phyloP scores from a whole-genome alignment of 2,113 vertebrate species.

The Rostratula benghalensis region DNA sequence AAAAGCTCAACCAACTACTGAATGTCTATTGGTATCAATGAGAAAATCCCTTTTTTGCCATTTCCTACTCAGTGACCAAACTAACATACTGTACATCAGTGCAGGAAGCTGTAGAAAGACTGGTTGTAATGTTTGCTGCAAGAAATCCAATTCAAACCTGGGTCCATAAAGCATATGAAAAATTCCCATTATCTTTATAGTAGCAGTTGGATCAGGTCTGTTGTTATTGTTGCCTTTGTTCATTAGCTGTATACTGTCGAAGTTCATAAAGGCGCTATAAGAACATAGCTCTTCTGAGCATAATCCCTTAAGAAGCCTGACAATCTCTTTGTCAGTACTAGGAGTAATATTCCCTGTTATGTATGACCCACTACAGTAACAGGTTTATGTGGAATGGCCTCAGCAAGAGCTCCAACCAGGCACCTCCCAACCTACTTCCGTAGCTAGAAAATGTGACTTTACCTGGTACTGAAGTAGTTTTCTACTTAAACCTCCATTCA shows the following conservation, averaged over 20 bases:
- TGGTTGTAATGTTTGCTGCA: background rate
- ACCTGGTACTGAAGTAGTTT: background rate
- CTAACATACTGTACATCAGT: background rate
- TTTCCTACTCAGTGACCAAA: background rate
- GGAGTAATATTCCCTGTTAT: background rate
- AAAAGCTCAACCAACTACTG: background rate
- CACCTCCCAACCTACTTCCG: background rate
- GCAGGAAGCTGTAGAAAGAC: background rate
- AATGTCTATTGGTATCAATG: background rate
- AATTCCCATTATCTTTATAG: background rate
- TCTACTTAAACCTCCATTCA: background rate
- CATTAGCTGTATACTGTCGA: background rate
- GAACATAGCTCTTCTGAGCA: background rate
- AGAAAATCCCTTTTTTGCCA: background rate
- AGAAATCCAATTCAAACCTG: background rate
- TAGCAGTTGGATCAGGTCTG: background rate
- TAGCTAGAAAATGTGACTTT: background rate
- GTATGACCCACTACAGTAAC: background rate
- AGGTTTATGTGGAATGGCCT: background rate
- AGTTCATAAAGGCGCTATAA: background rate
- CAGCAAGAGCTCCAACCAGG: background rate
- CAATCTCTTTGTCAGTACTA: background rate
- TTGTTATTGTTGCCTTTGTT: background rate
- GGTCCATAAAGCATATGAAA: background rate
- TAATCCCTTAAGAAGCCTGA: background rate